phyloP scores from a whole-genome alignment of 2,888 invertebrate species.

The Cremastinae sp. region DNA sequence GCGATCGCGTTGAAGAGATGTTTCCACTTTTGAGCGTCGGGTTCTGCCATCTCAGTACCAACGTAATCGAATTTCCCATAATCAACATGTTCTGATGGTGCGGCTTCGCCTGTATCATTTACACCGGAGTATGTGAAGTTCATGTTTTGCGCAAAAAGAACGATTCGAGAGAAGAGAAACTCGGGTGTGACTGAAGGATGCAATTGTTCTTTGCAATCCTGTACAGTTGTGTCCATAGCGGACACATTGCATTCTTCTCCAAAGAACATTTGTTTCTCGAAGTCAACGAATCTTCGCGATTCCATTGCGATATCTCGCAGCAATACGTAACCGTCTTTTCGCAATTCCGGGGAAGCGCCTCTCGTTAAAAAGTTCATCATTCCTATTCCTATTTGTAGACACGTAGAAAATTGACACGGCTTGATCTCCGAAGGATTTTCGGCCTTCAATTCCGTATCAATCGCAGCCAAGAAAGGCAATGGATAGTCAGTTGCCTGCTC shows the following conservation, averaged over 20 bases:
- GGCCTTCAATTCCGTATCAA: background rate
- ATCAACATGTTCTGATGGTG: background rate
- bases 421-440: background rate
- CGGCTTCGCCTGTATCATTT: background rate
- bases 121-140: constrained; percentile 12
- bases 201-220: background rate
- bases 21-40: constrained; percentile 15
- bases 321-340: constrained; percentile 10
- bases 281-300: background rate
- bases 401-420: background rate
- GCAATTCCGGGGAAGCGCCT: constrained; percentile 2
- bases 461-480: background rate
- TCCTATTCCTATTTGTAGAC: background rate
- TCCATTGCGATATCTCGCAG: constrained; percentile 20
- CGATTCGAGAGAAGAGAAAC: too few relatives aligned
- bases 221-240: background rate
- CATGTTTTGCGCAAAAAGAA: too few relatives aligned
- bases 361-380: background rate
- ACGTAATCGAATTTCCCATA: constrained; percentile 28
- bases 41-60: constrained; percentile 15
- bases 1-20: constrained; percentile 29
- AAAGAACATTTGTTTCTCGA: background rate
- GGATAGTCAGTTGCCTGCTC: background rate
- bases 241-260: background rate
- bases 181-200: too few relatives aligned